phyloP scores from a whole-genome alignment of 2,797 vertebrate species.

The Crax fasciolata region DNA sequence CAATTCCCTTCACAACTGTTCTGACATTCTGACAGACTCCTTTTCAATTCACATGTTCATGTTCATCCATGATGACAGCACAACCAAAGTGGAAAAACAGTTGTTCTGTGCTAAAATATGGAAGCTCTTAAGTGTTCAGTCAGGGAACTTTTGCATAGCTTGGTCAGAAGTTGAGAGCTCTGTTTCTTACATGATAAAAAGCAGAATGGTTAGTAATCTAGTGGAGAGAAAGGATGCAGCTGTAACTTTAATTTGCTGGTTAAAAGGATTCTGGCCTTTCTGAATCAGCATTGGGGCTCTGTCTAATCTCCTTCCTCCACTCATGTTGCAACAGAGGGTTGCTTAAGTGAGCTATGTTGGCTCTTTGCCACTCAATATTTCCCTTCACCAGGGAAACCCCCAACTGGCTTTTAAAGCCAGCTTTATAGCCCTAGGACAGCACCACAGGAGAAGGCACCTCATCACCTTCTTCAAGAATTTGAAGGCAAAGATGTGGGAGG shows the following conservation, averaged over 20 bases:
- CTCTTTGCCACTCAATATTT: conserved; percentile 75
- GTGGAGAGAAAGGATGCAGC: conserved; percentile 18
- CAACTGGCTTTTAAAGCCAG: conserved; percentile 47
- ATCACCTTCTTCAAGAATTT: conserved; percentile 48
- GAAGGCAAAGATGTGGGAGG: neutral
- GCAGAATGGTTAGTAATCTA: neutral
- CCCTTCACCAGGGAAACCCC: conserved; percentile 69
- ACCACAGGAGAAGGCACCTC: neutral
- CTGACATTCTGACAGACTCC: neutral
- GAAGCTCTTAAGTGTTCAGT: neutral
- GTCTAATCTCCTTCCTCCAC: conserved; percentile 59
- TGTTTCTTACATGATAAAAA: neutral
- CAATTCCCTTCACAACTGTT: neutral
- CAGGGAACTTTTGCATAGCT: neutral
- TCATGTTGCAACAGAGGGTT: conserved; percentile 69
- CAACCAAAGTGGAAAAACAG: neutral
- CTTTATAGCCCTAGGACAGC: conserved; percentile 34
- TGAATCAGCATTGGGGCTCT: conserved; percentile 51
- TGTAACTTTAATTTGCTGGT: conserved; percentile 44
- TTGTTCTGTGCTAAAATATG: neutral
- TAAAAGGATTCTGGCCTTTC: conserved; percentile 37
- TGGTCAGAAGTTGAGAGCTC: neutral
- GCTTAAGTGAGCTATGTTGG: conserved; percentile 65
- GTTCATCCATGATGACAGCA: neutral
- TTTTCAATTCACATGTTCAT: neutral